Evolutionary conservation across 2,888 invertebrate species (phyloP).

Genomic region (Stenoptilia bipunctidactyla): DNA sequence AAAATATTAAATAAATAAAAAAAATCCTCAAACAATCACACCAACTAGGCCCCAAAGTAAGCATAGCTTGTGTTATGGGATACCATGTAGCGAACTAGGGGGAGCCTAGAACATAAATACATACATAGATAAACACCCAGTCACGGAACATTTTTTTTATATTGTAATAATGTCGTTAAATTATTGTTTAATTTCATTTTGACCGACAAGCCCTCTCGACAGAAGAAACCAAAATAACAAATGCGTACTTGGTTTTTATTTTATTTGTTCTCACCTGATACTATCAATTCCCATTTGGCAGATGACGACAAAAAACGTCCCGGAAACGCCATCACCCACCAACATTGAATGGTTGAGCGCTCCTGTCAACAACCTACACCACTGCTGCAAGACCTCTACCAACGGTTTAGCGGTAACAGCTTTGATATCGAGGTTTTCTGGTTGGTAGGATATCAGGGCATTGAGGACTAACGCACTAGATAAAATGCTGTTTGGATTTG

Average conservation of each 20-base stretch:
- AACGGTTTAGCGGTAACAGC: conserved; percentile 29
- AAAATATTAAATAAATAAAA: too few species aligned
- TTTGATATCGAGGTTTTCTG: conserved; percentile 30
- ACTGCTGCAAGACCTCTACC: conserved; percentile 37
- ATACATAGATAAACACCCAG: too few species aligned
- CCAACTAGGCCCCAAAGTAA: too few species aligned
- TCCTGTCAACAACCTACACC: conserved; percentile 36
- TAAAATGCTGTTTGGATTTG: conserved; percentile 31
- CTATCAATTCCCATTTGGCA: conserved; percentile 43
- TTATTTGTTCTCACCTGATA: conserved; percentile 27
- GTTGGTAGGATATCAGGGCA: conserved; percentile 46
- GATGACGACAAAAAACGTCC: conserved; percentile 38
- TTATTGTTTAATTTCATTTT: too few species aligned
- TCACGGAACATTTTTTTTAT: conserved; percentile 1
- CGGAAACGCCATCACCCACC: conserved; percentile 28
- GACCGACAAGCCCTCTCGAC: too few species aligned
- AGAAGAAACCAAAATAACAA: too few species aligned
- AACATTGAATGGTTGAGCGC: conserved; percentile 40
- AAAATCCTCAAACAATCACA: too few species aligned
- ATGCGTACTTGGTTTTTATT: too few species aligned
- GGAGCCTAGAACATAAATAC: too few species aligned
- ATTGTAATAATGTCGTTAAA: conserved; percentile 4
- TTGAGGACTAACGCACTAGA: conserved; percentile 49
- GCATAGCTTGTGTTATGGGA: too few species aligned
- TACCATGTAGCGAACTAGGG: too few species aligned